Base-by-base conservation (phyloP, 2,113 vertebrate species). In the Columba janthina region DNA sequence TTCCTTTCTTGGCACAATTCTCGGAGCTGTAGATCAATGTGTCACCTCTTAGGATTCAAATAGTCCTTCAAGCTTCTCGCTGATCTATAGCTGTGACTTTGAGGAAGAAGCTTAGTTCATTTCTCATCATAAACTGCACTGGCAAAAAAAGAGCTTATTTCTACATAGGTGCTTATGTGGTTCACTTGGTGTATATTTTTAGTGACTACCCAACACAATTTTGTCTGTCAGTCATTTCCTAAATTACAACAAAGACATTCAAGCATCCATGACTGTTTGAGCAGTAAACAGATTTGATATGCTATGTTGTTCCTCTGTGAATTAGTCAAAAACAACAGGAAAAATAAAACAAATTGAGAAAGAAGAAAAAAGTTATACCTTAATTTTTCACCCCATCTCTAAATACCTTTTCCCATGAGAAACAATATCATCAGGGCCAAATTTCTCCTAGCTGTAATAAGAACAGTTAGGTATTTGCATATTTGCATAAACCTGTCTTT, bases 61-160 rank as follows among this genome's bases (percentile, higher is more conserved):
- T 2, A 92, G 85, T 90, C 80, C 67, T 93, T 96, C 94, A 94
- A 88, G 75, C 54, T 86, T 72, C 58, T 69, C 51, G 13, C 56
- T 94, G 71, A 96, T 90, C 91, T 96, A 60, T 40, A 74, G 69
- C 60, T 81, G 66, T n/a, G 72, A 92, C 70, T 95, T 95, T 48
- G 84, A 90, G 72, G 74, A 76, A 87, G 65, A 66, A 66, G 48
- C 62, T 67, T 32, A 74, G 60, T 44, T 96, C 56, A 85, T 72
- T 92, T 76, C 77, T 92, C 76, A 93, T 60, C 46, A 71, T 31
- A 92, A 94, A 84, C 28, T 65, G 50, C 29, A 46, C 5, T 15
- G n/a, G 36, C 8, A 29, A 36, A 57, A 87, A 79, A 53, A 11
- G 14, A 54, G 34, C 69, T 75, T 79, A 89, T 93, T 94, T 92